Percentiles rank a stretch among this genome's conserved stretches.
phyloP scores from a whole-genome alignment of 2,888 invertebrate species.

The Machimus atricapillus region DNA sequence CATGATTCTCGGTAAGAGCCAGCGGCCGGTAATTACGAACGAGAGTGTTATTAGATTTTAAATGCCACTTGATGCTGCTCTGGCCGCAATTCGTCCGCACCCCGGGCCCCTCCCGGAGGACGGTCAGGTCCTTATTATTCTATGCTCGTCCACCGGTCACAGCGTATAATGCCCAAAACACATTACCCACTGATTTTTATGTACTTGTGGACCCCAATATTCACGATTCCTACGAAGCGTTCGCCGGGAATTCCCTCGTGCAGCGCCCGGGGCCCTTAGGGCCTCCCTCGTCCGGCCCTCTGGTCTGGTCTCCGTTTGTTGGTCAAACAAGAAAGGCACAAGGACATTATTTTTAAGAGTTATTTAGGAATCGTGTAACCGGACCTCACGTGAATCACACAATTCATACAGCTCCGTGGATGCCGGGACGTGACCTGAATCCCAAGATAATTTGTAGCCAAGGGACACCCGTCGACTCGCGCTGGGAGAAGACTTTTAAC shows the following conservation, averaged over 20 bases:
- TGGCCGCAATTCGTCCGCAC: neutral
- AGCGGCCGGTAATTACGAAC: neutral
- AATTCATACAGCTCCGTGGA: slow-evolving; percentile 47
- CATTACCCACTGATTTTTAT: slow-evolving; percentile 48
- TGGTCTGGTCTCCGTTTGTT: slow-evolving; percentile 1
- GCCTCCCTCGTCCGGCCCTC: neutral
- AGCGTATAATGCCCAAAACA: slow-evolving; percentile 47
- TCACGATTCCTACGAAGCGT: neutral
- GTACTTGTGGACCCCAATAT: slow-evolving; percentile 39
- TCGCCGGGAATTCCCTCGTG: neutral
- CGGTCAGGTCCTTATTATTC: slow-evolving; percentile 42
- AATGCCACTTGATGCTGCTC: slow-evolving; percentile 39
- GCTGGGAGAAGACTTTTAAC: slow-evolving; percentile 17
- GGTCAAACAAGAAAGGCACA: slow-evolving; percentile 35
- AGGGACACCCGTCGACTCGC: neutral
- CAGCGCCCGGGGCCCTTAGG: slow-evolving; percentile 1
- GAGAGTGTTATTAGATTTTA: slow-evolving; percentile 17
- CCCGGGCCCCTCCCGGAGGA: neutral
- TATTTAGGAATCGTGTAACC: slow-evolving; percentile 48
- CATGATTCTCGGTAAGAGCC: neutral
- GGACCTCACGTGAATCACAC: slow-evolving; percentile 48
- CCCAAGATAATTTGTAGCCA: slow-evolving; percentile 34
- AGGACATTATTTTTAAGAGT: slow-evolving; percentile 48
- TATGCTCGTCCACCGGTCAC: slow-evolving; percentile 36
- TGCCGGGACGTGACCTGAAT: slow-evolving; percentile 45